Base-by-base conservation (phyloP, 2,113 vertebrate genomes). In the Myiagra hebetior region DNA sequence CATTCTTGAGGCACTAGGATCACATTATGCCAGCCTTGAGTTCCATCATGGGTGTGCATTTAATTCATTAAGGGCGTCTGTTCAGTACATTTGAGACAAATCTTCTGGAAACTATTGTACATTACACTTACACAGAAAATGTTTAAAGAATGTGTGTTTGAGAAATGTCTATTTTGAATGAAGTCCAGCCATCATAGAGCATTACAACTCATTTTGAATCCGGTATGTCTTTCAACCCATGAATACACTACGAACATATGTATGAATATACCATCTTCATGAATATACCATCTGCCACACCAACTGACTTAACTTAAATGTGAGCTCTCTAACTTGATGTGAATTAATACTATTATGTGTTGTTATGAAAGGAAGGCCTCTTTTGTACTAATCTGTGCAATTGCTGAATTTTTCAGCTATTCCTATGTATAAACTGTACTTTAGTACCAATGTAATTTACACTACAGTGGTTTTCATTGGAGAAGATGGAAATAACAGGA, bases 401-500 rank as follows among this genome's bases (percentile, higher is more conserved):
- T 50, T 81, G 59, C 30, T 80, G 64, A 67, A 56, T 35, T 81
- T 81, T 79, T 82, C 42, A 65, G 44, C 24, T 92, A 49, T 22
- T 92, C 60, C 39, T 68, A 23, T 0, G 0, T 37, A 60, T 24
- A 65, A 78, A 6, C 42, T 63, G 6, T 75, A 22, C 33, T 69
- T 73, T 60, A 89, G 15, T 87, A 52, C 22, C 23, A 53, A 44
- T 15, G 4, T 52, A 64, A 85, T 75, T 49, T 64, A 60, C 15
- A 26, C 52, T 67, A n/a, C 24, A 64, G 65, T 46, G 31, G n/a
- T 76, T 94, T 93, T 95, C 69, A 73, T 49, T 85, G 53, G 57
- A 89, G 59, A 78, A 91, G 49, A 91, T 85, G 81, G 81, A 96
- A 95, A 95, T 79, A 85, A 84, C 41, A 55, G 7, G 42, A 92